Percentiles rank a stretch among this genome's conserved stretches.
Evolutionary conservation across 2,113 vertebrate genomes (phyloP).

Genomic region (Semicossyphus pulcher): DNA sequence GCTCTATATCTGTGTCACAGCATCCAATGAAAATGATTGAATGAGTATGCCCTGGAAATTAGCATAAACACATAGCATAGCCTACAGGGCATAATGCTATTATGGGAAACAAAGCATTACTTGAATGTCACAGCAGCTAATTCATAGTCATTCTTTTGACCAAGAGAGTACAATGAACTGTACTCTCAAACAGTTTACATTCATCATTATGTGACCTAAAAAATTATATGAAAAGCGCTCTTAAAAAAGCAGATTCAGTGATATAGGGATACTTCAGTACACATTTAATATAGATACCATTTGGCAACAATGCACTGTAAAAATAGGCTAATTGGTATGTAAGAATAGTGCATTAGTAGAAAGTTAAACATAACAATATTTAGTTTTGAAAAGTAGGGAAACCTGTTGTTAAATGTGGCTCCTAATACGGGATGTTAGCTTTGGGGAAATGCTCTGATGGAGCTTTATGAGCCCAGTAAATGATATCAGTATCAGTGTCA

Average conservation of each 20-base stretch:
- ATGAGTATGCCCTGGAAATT: background rate
- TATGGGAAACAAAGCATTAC: background rate
- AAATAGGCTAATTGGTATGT: background rate
- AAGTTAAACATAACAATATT: constrained; percentile 15
- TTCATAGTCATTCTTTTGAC: background rate
- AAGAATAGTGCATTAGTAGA: background rate
- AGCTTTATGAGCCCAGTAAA: constrained; percentile 20
- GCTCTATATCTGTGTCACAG: constrained; percentile 41
- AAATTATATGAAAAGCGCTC: background rate
- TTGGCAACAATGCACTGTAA: constrained; percentile 4
- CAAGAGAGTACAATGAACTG: background rate
- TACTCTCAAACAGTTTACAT: constrained; percentile 10
- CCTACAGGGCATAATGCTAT: background rate
- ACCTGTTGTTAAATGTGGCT: constrained; percentile 16
- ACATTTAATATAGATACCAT: background rate
- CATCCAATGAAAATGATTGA: background rate
- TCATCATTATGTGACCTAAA: background rate
- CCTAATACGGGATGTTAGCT: constrained; percentile 18
- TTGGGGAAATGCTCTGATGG: constrained; percentile 3
- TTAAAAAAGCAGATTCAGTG: background rate
- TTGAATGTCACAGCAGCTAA: constrained; percentile 20
- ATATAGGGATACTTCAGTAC: background rate
- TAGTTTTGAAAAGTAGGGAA: constrained; percentile 31
- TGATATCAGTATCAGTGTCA: constrained; percentile 38
- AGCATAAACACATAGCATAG: constrained; percentile 4